Conservation (phyloP, 2,888 invertebrate species). For the Acronicta alni region DNA sequence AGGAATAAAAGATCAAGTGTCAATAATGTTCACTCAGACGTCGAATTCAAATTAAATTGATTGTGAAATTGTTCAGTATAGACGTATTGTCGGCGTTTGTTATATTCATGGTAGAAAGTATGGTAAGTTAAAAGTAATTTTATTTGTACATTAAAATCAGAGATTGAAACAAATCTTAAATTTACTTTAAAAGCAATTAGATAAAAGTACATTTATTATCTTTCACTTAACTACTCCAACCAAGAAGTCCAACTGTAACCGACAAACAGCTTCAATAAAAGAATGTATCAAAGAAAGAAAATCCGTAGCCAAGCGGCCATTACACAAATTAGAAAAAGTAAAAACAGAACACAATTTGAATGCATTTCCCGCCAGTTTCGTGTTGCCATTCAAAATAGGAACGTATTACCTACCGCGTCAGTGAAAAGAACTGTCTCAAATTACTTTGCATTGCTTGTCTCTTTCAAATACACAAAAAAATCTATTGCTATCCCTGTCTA, state of each 20-base stretch:
- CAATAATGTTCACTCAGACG: constrained; percentile 61
- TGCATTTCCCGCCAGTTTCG: constrained; percentile 87
- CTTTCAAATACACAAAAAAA: constrained; percentile 55
- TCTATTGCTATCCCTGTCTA: constrained; percentile 68
- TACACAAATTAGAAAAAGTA: constrained; percentile 83
- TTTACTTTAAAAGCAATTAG: too few relatives aligned
- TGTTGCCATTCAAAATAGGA: constrained; percentile 89
- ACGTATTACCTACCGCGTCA: constrained; percentile 84
- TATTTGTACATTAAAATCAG: too few relatives aligned
- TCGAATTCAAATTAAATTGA: constrained; percentile 65
- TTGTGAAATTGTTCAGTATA: constrained; percentile 60
- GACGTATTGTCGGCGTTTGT: constrained; percentile 1
- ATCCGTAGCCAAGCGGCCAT: constrained; percentile 75
- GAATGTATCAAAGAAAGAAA: constrained; percentile 84
- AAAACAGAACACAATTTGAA: constrained; percentile 76
- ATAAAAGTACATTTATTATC: too few relatives aligned
- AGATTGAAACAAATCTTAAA: too few relatives aligned
- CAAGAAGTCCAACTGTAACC: neutral
- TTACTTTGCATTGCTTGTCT: constrained; percentile 79
- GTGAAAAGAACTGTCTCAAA: constrained; percentile 90
- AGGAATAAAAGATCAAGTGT: constrained; percentile 76
- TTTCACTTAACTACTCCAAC: neutral
- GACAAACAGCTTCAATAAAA: constrained; percentile 33
- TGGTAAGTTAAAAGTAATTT: too few relatives aligned
- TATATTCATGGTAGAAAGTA: too few relatives aligned